Conservation (phyloP, 2,113 vertebrate genomes). For the Rhabdornis inornatus region DNA sequence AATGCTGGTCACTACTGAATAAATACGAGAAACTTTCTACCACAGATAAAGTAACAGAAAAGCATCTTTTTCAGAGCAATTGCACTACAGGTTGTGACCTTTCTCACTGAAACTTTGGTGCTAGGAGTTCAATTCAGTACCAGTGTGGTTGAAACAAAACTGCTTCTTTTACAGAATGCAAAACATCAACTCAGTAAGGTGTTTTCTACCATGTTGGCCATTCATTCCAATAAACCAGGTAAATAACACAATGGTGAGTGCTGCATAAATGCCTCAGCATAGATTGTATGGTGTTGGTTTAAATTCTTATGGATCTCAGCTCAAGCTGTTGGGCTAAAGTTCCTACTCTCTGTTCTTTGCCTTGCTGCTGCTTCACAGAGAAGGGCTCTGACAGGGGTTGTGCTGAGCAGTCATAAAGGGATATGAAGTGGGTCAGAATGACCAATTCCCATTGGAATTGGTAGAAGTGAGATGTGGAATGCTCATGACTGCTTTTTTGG, state of each 20-base stretch:
- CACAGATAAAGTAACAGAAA: not conserved
- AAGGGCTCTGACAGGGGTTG: not conserved
- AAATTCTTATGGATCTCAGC: not conserved
- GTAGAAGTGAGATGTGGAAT: not conserved
- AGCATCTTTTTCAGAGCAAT: not conserved
- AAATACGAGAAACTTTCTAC: not conserved
- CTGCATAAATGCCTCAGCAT: not conserved
- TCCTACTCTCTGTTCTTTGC: not conserved
- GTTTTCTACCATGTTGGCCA: conserved; percentile 89
- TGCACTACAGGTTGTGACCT: not conserved
- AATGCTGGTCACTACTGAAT: not conserved
- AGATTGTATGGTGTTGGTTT: not conserved
- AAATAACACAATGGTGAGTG: not conserved
- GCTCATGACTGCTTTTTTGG: not conserved
- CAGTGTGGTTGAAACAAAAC: not conserved
- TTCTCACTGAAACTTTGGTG: not conserved
- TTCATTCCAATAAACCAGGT: conserved; percentile 97
- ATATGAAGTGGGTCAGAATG: not conserved
- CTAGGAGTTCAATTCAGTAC: not conserved
- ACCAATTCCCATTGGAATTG: no score
- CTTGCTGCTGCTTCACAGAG: not conserved
- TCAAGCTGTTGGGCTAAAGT: not conserved
- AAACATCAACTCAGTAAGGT: conserved; percentile 87
- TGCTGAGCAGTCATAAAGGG: not conserved
- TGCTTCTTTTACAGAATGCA: conserved; percentile 73